Conservation (phyloP, 30 jellyfish, hydroid and myxozoan species). For the Turritopsis dohrnii region DNA sequence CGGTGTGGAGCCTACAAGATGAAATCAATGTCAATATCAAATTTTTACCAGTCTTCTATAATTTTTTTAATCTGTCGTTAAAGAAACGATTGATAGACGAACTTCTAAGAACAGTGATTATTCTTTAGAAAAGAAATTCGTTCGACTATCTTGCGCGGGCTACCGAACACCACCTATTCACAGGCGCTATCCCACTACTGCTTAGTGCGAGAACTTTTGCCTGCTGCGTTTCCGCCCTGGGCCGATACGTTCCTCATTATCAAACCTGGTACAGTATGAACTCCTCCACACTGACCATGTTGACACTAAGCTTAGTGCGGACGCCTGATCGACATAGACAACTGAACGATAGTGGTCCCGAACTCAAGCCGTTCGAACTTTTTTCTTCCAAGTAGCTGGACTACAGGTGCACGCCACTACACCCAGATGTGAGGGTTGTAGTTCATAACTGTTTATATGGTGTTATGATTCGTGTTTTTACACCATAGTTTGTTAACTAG, state of each 20-base stretch:
- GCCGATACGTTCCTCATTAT: slow-evolving; percentile 98
- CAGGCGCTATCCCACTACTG: slow-evolving; percentile 99
- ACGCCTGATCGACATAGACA: slow-evolving; percentile 79
- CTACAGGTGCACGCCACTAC: slow-evolving; percentile 84
- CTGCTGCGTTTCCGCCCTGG: slow-evolving; percentile 99
- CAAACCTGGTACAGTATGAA: slow-evolving; percentile 71
- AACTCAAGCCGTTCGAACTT: slow-evolving; percentile 60
- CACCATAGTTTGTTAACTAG: no score
- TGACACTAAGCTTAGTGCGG: slow-evolving; percentile 85
- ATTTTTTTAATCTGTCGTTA: not conserved
- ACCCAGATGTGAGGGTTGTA: no score
- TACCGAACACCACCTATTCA: slow-evolving; percentile 80
- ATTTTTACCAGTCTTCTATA: no score
- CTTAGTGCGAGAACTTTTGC: slow-evolving; percentile 97
- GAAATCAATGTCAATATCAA: no score
- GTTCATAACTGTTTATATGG: no score
- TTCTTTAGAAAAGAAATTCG: slow-evolving; percentile 29
- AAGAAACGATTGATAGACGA: not conserved
- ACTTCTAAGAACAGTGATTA: not conserved
- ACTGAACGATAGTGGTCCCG: slow-evolving; percentile 76
- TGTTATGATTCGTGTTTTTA: no score
- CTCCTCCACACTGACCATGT: slow-evolving; percentile 85
- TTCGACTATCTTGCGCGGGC: slow-evolving; percentile 97
- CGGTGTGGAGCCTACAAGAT: no score
- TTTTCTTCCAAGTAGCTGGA: slow-evolving; percentile 68